Evolutionary conservation across 2,888 invertebrate species (phyloP), one percentile per base, ranked within the genome.

Genomic region (Leistus spinibarbis): DNA sequence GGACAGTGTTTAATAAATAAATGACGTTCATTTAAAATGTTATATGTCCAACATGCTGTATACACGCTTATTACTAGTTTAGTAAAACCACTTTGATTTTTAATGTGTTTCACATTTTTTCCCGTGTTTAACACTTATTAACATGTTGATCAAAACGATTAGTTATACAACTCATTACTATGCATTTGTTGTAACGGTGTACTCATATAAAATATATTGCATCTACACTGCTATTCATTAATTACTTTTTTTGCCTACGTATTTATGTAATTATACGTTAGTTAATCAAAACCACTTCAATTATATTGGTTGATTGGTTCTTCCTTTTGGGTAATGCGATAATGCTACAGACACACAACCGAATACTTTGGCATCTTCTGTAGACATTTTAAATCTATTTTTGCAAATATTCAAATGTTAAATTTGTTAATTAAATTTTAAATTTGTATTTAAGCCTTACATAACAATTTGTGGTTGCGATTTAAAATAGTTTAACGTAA

Each of bases 111-210:
- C 7, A 13, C 7, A 4, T 40, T 60, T 60, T 60, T 60, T 16
- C 7, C 16, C 3, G 17, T 16, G 19, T 60, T 17, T 22, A 17
- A 60, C 60, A 60, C 60, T 19, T 22, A 60, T 60, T 60, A 19
- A 22, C 16, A 60, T 69, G 69, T 57, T 27, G 57, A 57, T 56
- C 24, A 24, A 23, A 57, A 22, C 66, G 17, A 67, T 67, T 40
- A 67, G 40, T 40, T 40, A 40, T 13, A 40, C 40, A 9, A 23
- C 67, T 69, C 69, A 69, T 69, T 69, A 69, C 54, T 22, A 69
- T 69, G 23, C 69, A 67, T 69, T 69, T 56, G 56, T 69, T 56
- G 56, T 69, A 69, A 69, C 69, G 69, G 69, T 60, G 60, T 60
- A 60, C 10, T 22, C 20, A 60, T 60, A 60, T 40, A 13, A 40